Evolutionary conservation across 2,797 vertebrate genomes (phyloP).

Genomic region (Octomys mimax): DNA sequence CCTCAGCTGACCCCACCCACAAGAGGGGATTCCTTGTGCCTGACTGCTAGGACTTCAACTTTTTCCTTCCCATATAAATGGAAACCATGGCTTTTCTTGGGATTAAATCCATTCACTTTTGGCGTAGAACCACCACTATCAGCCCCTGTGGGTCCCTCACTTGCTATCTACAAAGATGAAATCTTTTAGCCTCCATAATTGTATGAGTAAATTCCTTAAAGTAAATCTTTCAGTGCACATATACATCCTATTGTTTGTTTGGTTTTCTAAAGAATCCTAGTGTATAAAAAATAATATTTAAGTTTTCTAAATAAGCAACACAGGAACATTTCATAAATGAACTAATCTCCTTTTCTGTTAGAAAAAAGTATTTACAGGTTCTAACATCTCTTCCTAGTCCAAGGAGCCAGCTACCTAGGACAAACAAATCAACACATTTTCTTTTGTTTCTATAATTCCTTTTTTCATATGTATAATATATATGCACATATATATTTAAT

Average conservation of each 20-base stretch:
- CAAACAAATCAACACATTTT: neutral
- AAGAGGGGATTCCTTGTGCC: neutral
- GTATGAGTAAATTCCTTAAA: slow-evolving; percentile 13
- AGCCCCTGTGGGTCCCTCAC: neutral
- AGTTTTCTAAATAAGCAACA: slow-evolving; percentile 5
- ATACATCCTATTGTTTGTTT: neutral
- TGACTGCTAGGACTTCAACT: neutral
- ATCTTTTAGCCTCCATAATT: neutral
- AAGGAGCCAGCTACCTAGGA: neutral
- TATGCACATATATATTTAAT: neutral
- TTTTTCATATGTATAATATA: neutral
- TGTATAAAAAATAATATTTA: neutral
- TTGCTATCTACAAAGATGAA: neutral
- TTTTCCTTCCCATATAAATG: neutral
- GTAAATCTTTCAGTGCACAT: neutral
- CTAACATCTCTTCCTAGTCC: neutral
- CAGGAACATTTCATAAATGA: neutral
- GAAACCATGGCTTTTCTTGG: neutral
- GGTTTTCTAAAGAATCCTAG: neutral
- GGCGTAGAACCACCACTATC: neutral
- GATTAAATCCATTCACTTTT: neutral
- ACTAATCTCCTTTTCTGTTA: neutral
- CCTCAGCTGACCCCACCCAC: neutral
- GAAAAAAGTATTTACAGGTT: neutral
- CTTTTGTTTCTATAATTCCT: neutral